These are phyloP conservation scores for Proteles cristata DNA, from an alignment of 2,113 vertebrate genomes.

Conservation along the genomic window DNA sequence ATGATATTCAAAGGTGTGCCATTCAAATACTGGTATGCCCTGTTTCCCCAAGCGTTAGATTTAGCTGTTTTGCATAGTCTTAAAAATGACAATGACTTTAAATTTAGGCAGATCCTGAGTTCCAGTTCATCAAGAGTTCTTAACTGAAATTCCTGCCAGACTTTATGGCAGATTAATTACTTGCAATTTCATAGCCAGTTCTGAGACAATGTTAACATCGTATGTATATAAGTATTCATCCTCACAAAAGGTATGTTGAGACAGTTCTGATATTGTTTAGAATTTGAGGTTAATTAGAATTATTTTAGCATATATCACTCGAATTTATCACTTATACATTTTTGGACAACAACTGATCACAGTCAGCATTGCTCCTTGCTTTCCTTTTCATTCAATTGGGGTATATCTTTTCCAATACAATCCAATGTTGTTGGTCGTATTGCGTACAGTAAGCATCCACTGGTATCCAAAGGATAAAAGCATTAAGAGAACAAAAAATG, in stretches of 20 bases:
- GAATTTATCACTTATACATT: not conserved
- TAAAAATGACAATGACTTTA: not conserved
- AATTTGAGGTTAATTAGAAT: constrained; percentile 19
- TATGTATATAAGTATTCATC: not conserved
- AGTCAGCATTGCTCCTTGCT: not conserved
- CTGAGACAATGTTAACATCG: constrained; percentile 52
- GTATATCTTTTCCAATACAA: not conserved
- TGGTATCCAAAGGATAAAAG: not conserved
- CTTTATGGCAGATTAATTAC: not conserved
- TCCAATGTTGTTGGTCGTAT: not conserved
- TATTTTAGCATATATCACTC: not conserved
- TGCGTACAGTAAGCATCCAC: not conserved
- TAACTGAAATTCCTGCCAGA: constrained; percentile 42
- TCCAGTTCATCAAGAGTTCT: constrained; percentile 51
- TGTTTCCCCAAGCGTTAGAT: not conserved
- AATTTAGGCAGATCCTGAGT: constrained; percentile 35
- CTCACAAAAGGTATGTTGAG: not conserved
- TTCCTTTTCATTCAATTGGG: not conserved
- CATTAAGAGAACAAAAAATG: not conserved
- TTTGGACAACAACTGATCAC: not conserved
- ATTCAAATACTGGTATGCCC: not conserved
- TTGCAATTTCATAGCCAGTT: constrained; percentile 50
- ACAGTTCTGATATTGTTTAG: not conserved
- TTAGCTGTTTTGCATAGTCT: not conserved
- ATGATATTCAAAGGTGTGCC: not conserved